Evolutionary conservation across 1,140 invertebrate species (phyloP), one percentile per base, ranked within the genome.

Genomic region (Lasioglossum baleicum): DNA sequence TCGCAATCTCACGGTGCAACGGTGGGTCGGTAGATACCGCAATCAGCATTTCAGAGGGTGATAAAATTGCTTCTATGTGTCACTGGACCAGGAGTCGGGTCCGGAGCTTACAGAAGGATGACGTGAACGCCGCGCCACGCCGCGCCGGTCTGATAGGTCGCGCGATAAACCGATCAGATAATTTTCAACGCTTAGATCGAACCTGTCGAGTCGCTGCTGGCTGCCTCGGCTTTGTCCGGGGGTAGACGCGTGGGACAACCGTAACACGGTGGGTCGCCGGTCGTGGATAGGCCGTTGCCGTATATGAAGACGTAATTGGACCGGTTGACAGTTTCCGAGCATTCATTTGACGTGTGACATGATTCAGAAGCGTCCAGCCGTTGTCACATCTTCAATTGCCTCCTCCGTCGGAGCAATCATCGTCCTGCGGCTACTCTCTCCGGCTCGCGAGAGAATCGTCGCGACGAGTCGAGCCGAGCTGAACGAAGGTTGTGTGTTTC

Each of bases 371-470:
- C 90, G 88, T 92, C 90, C 90, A 91, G 88, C 88, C 91, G 90
- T 92, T 92, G 90, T 92, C 91, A 91, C 91, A 90, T 92, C 90
- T 92, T 91, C 90, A 92, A 92, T 92, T 92, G 91, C 88, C 89
- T 88, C 75, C 87, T 83, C 87, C 88, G 86, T 89, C 87, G 87
- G 76, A 88, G 61, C 88, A 90, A 90, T 90, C 89, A 90, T 89
- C 88, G 85, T 83, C 80, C 87, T 86, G 83, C 83, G 83, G 75
- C 75, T 35, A 35, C 1, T 3, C 35, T 48, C 35, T 4, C 22
- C 22, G n/a, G 58, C 56, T 75, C 83, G 79, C 83, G 83, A 87
- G 87, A 87, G 85, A 90, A 88, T 88, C 88, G 83, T 22, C 56
- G 60, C 79, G 63, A 2, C 31, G 22, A 63, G 66, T 63, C 70